These are phyloP conservation scores for Petroica traversi DNA, from an alignment of 2,113 vertebrate species.

Conservation along the genomic window DNA sequence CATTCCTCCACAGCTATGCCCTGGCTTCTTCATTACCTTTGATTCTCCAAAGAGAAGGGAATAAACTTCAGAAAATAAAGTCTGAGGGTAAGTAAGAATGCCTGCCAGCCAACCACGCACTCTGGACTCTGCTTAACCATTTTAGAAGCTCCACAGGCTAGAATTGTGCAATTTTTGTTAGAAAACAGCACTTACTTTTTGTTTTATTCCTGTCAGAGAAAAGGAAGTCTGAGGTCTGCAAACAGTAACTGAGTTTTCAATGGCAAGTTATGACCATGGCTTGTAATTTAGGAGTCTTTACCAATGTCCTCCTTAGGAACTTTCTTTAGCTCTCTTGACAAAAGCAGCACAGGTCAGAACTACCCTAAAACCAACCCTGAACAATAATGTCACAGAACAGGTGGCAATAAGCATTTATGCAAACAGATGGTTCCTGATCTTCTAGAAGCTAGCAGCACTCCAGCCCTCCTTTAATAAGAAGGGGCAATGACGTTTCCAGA, in stretches of 20 bases:
- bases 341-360: not conserved
- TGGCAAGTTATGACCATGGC: not conserved
- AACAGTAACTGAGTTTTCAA: not conserved
- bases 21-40: not conserved
- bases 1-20: not conserved
- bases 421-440: not conserved
- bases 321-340: not conserved
- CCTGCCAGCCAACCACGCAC: not conserved
- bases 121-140: not conserved
- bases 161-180: not conserved
- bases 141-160: not conserved
- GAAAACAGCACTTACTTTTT: not conserved
- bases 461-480: not conserved
- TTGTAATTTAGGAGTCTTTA: not conserved
- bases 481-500: not conserved
- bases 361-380: not conserved
- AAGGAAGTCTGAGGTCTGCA: not conserved
- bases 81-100: not conserved
- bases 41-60: not conserved
- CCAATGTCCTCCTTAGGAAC: not conserved
- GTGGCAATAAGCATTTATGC: not conserved
- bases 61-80: not conserved
- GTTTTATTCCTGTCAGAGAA: not conserved
- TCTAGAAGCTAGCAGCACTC: not conserved
- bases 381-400: not conserved